Evolutionary conservation across 2,113 vertebrate species (phyloP).

Genomic region (Tapirus terrestris): DNA sequence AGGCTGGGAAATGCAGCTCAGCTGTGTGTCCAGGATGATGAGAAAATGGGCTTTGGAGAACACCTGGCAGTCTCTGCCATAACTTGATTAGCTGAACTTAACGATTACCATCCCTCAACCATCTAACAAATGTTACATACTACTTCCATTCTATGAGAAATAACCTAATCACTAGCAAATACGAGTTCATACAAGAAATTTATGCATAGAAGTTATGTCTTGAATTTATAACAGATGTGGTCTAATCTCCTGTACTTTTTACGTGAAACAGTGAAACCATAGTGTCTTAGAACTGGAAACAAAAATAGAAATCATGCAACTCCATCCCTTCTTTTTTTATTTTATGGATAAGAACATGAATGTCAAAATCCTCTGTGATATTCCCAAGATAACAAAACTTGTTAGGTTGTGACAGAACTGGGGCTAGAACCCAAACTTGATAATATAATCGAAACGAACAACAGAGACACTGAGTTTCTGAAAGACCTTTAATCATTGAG

Average conservation of each 20-base stretch:
- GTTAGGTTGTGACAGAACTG: neutral
- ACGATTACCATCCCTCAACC: neutral
- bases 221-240: conserved; percentile 2
- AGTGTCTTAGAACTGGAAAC: neutral
- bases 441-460: neutral
- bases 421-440: neutral
- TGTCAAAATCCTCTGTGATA: neutral
- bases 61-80: neutral
- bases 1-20: neutral
- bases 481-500: neutral
- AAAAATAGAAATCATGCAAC: neutral
- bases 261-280: neutral
- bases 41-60: neutral
- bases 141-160: neutral
- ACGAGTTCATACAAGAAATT: neutral
- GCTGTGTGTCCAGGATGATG: neutral
- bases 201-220: neutral
- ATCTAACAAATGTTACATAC: neutral
- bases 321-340: neutral
- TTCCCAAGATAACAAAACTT: neutral
- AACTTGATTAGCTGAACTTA: neutral
- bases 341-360: neutral
- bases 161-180: neutral
- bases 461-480: neutral
- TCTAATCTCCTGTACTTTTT: neutral